Evolutionary conservation across 2,888 invertebrate species (phyloP), one percentile per base, ranked within the genome.

Genomic region (Agriopis marginaria): DNA sequence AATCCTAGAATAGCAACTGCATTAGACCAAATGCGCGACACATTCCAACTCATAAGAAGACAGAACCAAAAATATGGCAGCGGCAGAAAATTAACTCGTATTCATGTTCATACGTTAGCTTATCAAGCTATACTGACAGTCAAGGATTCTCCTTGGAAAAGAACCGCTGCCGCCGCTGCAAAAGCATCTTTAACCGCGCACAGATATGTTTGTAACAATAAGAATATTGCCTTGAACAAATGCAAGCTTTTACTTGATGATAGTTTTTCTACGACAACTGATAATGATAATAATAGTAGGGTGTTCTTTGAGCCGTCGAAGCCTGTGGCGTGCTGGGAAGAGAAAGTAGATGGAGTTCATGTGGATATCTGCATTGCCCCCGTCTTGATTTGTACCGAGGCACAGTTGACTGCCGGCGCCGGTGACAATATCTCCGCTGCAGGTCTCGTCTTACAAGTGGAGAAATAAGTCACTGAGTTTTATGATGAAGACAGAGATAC

Each of bases 381-480:
- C 0, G 97, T 97, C 7, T 90, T 98, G 40, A 97, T 98, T 4
- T 98, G 98, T 82, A 97, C 97, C 0, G 95, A 97, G 77, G 97
- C 97, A 0, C 95, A 96, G 70, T 96, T 97, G 80, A 98, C 98
- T 0, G 98, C 97, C 0, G 98, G 98, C 0, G 98, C 97, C 10
- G 98, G 98, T 0, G 98, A 98, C 85, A 98, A 98, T 83, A 97
- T 98, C 74, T 98, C 98, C 0, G 97, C 97, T n/a, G 97, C 98
- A 2, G 98, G 97, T n/a, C 90, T 98, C 14, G 96, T 96, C n/a
- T 90, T 96, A 64, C 96, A 96, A 86, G 95, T 96, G 70, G 95
- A 93, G 70, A 91, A 90, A 82, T 92, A 76, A 79, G 70, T 73
- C 75, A 79, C 51, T 40, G 6, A 40, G 42, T 55, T 1, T 11